Conservation (phyloP, 2,113 vertebrate species). For the Tamias sibiricus region DNA sequence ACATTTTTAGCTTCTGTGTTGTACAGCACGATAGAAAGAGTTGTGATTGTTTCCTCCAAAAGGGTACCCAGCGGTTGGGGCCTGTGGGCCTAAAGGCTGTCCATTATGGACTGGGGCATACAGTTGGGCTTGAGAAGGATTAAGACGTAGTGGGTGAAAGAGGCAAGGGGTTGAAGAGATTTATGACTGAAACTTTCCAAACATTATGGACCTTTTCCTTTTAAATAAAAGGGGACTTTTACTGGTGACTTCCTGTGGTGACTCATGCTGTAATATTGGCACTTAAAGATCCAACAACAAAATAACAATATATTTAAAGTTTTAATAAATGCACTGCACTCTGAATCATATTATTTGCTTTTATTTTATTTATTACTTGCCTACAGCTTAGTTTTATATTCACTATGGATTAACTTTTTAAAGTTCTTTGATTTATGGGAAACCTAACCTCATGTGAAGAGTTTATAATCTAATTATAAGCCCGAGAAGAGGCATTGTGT, state of each 20-base stretch:
- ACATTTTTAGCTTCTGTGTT: background rate
- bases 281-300: background rate
- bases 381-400: slow-evolving; percentile 48
- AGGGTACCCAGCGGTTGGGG: background rate
- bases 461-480: slow-evolving; percentile 65
- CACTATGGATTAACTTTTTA: slow-evolving; percentile 28
- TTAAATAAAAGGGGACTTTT: background rate
- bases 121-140: background rate
- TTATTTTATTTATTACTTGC: slow-evolving; percentile 56
- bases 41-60: background rate
- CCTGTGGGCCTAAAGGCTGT: background rate
- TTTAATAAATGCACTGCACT: slow-evolving; percentile 50
- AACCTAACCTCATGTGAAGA: background rate
- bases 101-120: background rate
- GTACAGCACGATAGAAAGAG: no score
- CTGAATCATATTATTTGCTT: background rate
- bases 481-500: background rate
- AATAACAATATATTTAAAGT: background rate
- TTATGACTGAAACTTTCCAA: background rate
- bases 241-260: background rate
- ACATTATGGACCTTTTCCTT: background rate
- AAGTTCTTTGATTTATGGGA: slow-evolving; percentile 45
- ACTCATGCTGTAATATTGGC: background rate
- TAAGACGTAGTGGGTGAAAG: background rate
- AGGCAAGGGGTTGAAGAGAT: background rate